Evolutionary conservation across 2,797 vertebrate genomes (phyloP).

Genomic region (Macropodus opercularis): DNA sequence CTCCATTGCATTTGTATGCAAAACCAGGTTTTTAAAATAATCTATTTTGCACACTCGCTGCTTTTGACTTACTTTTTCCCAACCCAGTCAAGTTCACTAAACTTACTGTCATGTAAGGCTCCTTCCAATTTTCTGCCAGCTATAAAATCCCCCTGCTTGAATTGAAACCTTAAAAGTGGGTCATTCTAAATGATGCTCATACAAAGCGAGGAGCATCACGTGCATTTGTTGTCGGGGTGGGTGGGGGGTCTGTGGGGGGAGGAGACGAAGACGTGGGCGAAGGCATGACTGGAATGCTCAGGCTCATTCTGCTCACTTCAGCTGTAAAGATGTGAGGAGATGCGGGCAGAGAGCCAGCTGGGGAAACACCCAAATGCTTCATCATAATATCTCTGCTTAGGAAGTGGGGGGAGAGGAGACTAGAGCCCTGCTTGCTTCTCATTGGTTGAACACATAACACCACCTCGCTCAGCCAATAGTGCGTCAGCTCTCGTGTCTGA

Average conservation of each 20-base stretch:
- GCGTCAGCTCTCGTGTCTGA: background rate
- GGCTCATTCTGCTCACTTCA: slow-evolving; percentile 5
- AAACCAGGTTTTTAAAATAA: background rate
- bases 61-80: no score
- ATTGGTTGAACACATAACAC: slow-evolving; percentile 82
- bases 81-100: background rate
- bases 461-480: slow-evolving; percentile 75
- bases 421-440: background rate
- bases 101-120: background rate
- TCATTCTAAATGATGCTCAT: slow-evolving; percentile 7
- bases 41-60: no score
- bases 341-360: slow-evolving; percentile 3
- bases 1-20: background rate
- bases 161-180: slow-evolving; percentile 26
- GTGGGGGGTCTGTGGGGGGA: background rate
- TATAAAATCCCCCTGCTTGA: slow-evolving; percentile 11
- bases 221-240: background rate
- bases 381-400: slow-evolving; percentile 23
- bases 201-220: background rate
- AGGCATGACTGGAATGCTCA: slow-evolving; percentile 48
- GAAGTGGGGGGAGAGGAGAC: slow-evolving; percentile 49
- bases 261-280: slow-evolving; percentile 4
- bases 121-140: background rate
- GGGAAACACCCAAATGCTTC: background rate
- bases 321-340: slow-evolving; percentile 1